Conservation (phyloP, 2,797 vertebrate genomes). For the Sternarchorhynchus goeldii region DNA sequence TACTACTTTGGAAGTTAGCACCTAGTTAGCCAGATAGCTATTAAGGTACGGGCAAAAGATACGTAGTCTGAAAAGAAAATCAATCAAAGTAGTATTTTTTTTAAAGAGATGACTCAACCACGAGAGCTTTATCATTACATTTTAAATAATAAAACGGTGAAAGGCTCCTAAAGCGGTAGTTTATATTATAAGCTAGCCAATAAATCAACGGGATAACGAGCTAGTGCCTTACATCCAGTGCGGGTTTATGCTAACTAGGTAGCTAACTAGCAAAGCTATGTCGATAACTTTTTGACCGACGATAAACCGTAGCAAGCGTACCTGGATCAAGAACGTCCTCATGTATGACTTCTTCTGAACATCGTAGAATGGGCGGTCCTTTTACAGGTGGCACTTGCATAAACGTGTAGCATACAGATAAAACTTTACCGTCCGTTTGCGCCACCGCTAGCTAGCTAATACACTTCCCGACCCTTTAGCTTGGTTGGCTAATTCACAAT, state of each 20-base stretch:
- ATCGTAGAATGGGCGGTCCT: slow-evolving; percentile 54
- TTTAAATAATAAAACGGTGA: too few relatives aligned
- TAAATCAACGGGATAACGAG: not conserved
- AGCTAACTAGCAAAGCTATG: too few relatives aligned
- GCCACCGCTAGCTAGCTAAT: slow-evolving; percentile 59
- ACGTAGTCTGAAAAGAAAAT: not conserved
- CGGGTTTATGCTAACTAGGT: too few relatives aligned
- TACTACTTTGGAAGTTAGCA: not conserved
- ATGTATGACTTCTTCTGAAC: slow-evolving; percentile 64
- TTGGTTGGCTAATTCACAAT: slow-evolving; percentile 74
- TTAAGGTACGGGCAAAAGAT: too few relatives aligned
- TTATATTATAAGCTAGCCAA: not conserved
- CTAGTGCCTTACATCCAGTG: too few relatives aligned
- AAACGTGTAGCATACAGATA: not conserved
- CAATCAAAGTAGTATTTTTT: not conserved
- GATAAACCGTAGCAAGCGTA: slow-evolving; percentile 56
- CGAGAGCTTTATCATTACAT: too few relatives aligned
- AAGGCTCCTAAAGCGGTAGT: not conserved
- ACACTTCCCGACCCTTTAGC: slow-evolving; percentile 61
- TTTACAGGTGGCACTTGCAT: not conserved
- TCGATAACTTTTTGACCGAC: too few relatives aligned
- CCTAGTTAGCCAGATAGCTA: not conserved
- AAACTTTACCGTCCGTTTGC: slow-evolving; percentile 19
- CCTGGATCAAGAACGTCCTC: slow-evolving; percentile 65
- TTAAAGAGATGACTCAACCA: not conserved